phyloP scores from a whole-genome alignment of 35 echinoderm and acorn worm genomes.

The Anneissia japonica region DNA sequence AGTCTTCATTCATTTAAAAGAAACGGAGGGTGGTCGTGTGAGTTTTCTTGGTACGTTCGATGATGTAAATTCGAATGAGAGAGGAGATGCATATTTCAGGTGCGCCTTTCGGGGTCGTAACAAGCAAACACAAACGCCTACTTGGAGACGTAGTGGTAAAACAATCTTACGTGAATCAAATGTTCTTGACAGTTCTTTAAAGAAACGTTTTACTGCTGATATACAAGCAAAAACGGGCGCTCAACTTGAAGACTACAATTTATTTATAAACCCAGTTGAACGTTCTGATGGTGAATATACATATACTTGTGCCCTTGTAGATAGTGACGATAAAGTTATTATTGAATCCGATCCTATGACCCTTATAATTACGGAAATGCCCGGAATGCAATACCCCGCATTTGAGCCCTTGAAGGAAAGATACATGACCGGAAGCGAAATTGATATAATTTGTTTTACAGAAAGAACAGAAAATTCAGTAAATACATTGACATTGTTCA shows the following conservation, averaged over 20 bases:
- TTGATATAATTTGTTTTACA: not conserved
- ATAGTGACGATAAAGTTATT: not conserved
- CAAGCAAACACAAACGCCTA: not conserved
- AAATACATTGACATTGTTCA: not conserved
- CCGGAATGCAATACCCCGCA: not conserved
- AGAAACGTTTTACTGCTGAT: not conserved
- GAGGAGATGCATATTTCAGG: not conserved
- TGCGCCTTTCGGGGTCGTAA: not conserved
- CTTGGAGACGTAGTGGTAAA: not conserved
- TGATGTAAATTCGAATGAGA: not conserved
- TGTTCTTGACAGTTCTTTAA: not conserved
- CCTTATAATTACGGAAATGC: not conserved
- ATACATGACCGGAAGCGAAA: not conserved
- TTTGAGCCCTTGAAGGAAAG: not conserved
- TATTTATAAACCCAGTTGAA: not conserved
- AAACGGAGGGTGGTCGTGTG: not conserved
- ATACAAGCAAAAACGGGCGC: too few species aligned
- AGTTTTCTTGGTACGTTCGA: not conserved
- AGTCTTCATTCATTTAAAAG: not conserved
- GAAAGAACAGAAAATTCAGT: not conserved
- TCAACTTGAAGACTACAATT: not conserved
- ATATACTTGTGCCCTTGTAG: not conserved
- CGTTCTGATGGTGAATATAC: not conserved
- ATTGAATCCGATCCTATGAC: not conserved
- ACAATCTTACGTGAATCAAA: not conserved